phyloP scores from a whole-genome alignment of 1,140 invertebrate species.

The Procambarus virginalis region DNA sequence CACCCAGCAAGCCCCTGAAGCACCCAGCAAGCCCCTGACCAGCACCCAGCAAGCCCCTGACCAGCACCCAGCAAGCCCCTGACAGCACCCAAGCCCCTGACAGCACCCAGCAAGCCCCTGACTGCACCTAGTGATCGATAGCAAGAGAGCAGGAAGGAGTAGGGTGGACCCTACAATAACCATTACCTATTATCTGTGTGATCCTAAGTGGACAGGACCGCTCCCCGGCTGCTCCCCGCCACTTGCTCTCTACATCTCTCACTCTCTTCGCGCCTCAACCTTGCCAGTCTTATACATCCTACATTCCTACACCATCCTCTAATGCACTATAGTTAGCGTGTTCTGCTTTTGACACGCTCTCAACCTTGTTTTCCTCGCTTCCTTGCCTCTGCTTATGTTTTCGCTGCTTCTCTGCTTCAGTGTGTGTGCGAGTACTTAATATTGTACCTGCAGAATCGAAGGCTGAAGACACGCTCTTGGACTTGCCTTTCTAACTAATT shows the following conservation, averaged over 20 bases:
- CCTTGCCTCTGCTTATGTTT: background rate
- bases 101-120: too few relatives aligned
- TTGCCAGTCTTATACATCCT: background rate
- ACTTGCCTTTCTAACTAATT: too few relatives aligned
- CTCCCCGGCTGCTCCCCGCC: background rate
- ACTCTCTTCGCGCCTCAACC: background rate
- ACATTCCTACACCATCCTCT: background rate
- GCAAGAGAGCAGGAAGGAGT: background rate
- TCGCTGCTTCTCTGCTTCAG: too few relatives aligned
- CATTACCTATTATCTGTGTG: background rate
- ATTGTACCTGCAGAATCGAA: too few relatives aligned
- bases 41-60: too few relatives aligned
- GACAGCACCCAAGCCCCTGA: too few relatives aligned
- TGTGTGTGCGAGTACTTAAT: too few relatives aligned
- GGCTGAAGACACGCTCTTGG: too few relatives aligned
- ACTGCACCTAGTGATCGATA: background rate
- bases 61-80: too few relatives aligned
- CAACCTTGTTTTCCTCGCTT: background rate
- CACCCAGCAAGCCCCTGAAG: too few relatives aligned
- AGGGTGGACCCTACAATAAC: background rate
- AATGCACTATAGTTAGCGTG: background rate
- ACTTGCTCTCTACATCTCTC: background rate
- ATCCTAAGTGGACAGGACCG: background rate
- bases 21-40: too few relatives aligned
- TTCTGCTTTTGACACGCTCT: background rate